Evolutionary conservation across 2,888 invertebrate genomes (phyloP).

Genomic region (Drosophila niveifrons): DNA sequence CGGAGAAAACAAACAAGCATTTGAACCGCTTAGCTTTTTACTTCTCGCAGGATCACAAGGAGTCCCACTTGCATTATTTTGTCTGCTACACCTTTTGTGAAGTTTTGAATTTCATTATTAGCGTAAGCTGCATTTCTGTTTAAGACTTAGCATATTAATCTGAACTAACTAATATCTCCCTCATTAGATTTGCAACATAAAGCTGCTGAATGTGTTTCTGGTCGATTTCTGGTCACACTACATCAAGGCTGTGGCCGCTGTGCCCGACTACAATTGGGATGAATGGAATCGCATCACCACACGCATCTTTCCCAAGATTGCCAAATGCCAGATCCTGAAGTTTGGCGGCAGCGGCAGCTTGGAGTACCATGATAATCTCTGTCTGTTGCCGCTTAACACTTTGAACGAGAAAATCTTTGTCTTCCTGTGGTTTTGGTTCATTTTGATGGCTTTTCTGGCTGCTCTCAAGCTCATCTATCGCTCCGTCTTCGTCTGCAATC

Average conservation of each 20-base stretch:
- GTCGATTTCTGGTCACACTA: slow-evolving; percentile 84
- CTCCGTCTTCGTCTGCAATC: slow-evolving; percentile 87
- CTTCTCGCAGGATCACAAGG: slow-evolving; percentile 78
- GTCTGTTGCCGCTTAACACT: slow-evolving; percentile 91
- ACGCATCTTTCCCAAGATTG: slow-evolving; percentile 87
- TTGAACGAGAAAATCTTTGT: slow-evolving; percentile 93
- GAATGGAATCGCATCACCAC: slow-evolving; percentile 83
- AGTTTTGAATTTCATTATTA: slow-evolving; percentile 90
- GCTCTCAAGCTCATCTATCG: slow-evolving; percentile 89
- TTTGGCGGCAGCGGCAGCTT: slow-evolving; percentile 93
- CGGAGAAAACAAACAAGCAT: slow-evolving; percentile 63
- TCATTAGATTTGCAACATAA: slow-evolving; percentile 78
- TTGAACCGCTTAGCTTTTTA: slow-evolving; percentile 74
- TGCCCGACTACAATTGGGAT: slow-evolving; percentile 80
- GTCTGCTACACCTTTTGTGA: slow-evolving; percentile 90
- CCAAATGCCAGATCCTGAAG: slow-evolving; percentile 95
- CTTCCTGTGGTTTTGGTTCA: slow-evolving; percentile 91
- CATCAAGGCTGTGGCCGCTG: slow-evolving; percentile 73
- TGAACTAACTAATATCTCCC: neutral
- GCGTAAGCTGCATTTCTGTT: slow-evolving; percentile 87
- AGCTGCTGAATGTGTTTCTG: slow-evolving; percentile 81
- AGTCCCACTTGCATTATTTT: slow-evolving; percentile 86
- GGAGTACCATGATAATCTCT: slow-evolving; percentile 91
- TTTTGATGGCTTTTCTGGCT: slow-evolving; percentile 88
- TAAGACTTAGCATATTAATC: neutral